These are phyloP conservation scores for Copsychus sechellarum DNA, from an alignment of 2,113 vertebrate species.

Conservation along the genomic window DNA sequence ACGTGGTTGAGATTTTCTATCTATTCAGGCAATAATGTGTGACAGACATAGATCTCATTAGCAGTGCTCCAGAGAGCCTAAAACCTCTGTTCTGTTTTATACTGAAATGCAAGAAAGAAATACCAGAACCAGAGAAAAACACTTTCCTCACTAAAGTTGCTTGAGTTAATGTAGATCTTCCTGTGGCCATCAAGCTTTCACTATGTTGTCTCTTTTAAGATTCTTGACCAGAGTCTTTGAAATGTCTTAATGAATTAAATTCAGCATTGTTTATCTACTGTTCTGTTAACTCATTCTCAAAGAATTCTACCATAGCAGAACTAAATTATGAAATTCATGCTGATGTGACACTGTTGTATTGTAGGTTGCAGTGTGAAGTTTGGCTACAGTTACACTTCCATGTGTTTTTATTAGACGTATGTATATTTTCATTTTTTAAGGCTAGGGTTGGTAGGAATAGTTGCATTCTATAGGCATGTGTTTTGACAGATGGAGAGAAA, in stretches of 20 bases:
- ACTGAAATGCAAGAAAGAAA: background rate
- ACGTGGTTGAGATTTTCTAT: background rate
- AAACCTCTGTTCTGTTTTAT: background rate
- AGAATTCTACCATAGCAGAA: background rate
- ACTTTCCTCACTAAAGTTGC: background rate
- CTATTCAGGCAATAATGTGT: background rate
- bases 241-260: background rate
- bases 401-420: slow-evolving; percentile 64
- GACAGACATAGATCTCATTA: background rate
- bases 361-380: slow-evolving; percentile 2
- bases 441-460: slow-evolving; percentile 67
- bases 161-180: background rate
- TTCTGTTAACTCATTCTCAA: background rate
- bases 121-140: background rate
- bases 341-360: background rate
- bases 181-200: background rate
- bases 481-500: slow-evolving; percentile 82
- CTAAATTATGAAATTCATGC: background rate
- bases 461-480: slow-evolving; percentile 75
- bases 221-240: background rate
- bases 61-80: background rate
- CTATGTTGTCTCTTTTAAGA: background rate
- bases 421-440: slow-evolving; percentile 59
- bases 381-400: slow-evolving; percentile 1
- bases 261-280: background rate